Conservation (phyloP, 2,113 vertebrate genomes). For the Dermatemys mawii region DNA sequence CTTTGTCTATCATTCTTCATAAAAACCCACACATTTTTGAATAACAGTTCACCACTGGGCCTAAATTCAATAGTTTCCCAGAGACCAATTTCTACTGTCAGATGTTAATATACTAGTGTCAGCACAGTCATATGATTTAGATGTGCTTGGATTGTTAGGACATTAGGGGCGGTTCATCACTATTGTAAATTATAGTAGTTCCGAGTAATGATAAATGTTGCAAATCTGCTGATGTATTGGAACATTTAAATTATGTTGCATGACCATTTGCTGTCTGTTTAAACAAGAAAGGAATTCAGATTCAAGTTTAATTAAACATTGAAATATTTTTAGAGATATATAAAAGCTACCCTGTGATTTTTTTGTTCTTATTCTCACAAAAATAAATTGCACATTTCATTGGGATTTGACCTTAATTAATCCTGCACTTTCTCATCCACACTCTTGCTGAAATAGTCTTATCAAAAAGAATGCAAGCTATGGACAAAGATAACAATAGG, state of each 20-base stretch:
- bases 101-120: constrained; percentile 62
- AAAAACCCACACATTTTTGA: constrained; percentile 49
- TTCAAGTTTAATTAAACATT: constrained; percentile 61
- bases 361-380: constrained; percentile 19
- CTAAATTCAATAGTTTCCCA: constrained; percentile 45
- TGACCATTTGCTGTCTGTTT: constrained; percentile 27
- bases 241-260: constrained; percentile 40
- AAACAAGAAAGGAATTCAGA: constrained; percentile 50
- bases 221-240: background rate
- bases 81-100: constrained; percentile 48
- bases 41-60: constrained; percentile 15
- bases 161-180: background rate
- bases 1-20: constrained; percentile 35
- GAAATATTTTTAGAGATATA: constrained; percentile 35
- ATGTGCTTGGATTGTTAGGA: constrained; percentile 20
- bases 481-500: constrained; percentile 56
- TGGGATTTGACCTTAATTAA: constrained; percentile 65
- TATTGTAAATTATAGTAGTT: constrained; percentile 45
- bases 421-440: constrained; percentile 55
- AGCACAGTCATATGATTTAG: constrained; percentile 9
- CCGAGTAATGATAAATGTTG: constrained; percentile 29
- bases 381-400: constrained; percentile 55
- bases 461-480: constrained; percentile 55
- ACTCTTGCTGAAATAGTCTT: constrained; percentile 57
- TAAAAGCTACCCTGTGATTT: constrained; percentile 47